phyloP scores from a whole-genome alignment of 2,888 invertebrate species.

The Lasioglossum zephyrum region DNA sequence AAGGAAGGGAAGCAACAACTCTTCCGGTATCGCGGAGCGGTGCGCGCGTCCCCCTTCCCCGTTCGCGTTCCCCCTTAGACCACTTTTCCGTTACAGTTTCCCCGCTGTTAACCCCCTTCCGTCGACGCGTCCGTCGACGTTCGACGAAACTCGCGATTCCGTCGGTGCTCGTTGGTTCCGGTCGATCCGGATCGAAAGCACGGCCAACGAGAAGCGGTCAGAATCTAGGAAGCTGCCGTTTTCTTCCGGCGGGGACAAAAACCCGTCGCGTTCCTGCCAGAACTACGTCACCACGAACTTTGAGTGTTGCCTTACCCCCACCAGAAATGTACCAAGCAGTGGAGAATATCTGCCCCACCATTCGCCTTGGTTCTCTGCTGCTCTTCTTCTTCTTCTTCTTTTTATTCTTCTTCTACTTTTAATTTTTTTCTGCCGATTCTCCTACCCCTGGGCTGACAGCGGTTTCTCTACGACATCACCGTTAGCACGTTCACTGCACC shows the following conservation, averaged over 20 bases:
- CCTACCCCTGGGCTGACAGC: constrained; percentile 36
- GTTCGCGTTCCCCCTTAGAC: constrained; percentile 1
- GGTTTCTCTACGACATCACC: constrained; percentile 56
- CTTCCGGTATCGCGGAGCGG: constrained; percentile 56
- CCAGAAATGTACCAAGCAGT: constrained; percentile 63
- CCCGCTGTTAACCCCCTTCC: constrained; percentile 2
- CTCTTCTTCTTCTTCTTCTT: constrained; percentile 53
- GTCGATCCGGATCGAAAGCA: constrained; percentile 18
- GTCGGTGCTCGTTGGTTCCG: not conserved
- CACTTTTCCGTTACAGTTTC: not conserved
- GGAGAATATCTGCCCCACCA: constrained; percentile 66
- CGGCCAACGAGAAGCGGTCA: constrained; percentile 37
- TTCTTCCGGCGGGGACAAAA: constrained; percentile 77
- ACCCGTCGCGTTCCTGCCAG: constrained; percentile 81
- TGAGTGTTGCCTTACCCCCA: constrained; percentile 82
- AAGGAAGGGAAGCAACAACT: constrained; percentile 47
- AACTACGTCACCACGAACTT: constrained; percentile 83
- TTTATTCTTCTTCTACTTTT: constrained; percentile 41
- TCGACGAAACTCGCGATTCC: not conserved
- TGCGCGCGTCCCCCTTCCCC: constrained; percentile 44
- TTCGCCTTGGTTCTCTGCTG: constrained; percentile 58
- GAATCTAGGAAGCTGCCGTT: constrained; percentile 58
- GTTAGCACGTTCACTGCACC: constrained; percentile 55
- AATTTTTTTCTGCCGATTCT: constrained; percentile 9
- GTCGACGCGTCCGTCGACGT: not conserved